Base-by-base conservation (phyloP, 2,797 vertebrate species). In the Lepus townsendii region DNA sequence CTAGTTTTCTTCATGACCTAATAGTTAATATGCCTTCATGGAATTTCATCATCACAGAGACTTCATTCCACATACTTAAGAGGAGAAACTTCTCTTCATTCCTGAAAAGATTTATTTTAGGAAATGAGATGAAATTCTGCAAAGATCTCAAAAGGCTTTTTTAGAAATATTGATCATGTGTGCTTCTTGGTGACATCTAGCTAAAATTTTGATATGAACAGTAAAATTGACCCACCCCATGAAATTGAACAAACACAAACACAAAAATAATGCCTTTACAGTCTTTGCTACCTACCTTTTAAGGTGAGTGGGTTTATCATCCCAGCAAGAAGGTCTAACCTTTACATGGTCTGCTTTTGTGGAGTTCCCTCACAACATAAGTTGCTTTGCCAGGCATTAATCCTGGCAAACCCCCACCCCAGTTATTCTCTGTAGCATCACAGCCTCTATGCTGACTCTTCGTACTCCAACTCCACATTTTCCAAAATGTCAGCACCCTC, bases 71-170 rank as follows among this genome's bases (percentile, higher is more conserved):
- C 14, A 84, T 83, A 22, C 17, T 87, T 32, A 38, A 72, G 38
- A 38, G 30, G 19, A 42, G 72, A 80, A 63, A 75, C 20, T 71
- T 57, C 24, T 54, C 63, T 85, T 96, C 26, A 42, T 96, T 94
- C 83, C 12, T 85, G 60, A 88, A 95, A 91, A 95, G 38, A 89
- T 63, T 82, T 75, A 83, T 71, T 91, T 93, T 93, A 86, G 57
- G 57, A 92, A 93, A 86, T 83, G 35, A 42, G 27, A 68, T n/a
- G 5, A 0, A 38, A 76, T 65, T 66, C 76, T 50, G 63, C 7
- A 78, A 85, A 68, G 76, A 38, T 88, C 30, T 78, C 83, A 13
- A 91, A 88, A 73, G n/a, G 4, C 65, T 17, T 83, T 95, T 82
- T 69, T 3, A 47, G 83, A 86, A 26, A 17, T 26, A 83, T 11